Percentiles rank a stretch among this genome's conserved stretches.
These are phyloP conservation scores for Abramis brama DNA, from an alignment of 2,113 vertebrate species.

Conservation along the genomic window DNA sequence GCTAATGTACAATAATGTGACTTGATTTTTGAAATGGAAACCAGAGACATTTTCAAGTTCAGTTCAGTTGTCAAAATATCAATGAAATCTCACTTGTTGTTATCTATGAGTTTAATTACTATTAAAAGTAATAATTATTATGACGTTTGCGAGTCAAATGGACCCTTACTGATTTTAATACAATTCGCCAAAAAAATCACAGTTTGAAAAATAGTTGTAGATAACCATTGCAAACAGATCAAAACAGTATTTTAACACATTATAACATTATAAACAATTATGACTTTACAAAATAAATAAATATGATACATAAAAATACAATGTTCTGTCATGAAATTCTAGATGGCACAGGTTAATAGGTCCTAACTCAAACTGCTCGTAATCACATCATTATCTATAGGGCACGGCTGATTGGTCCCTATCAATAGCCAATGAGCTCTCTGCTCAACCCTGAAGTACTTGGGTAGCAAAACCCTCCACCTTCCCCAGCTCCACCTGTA, in stretches of 20 bases:
- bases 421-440: too few relatives aligned
- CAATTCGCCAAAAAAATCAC: neutral
- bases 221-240: neutral
- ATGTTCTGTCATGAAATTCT: too few relatives aligned
- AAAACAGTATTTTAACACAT: neutral
- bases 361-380: too few relatives aligned
- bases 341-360: too few relatives aligned
- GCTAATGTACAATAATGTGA: neutral
- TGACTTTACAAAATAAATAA: neutral
- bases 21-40: neutral
- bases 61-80: neutral
- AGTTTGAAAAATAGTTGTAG: neutral
- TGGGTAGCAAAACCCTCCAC: too few relatives aligned
- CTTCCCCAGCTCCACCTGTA: too few relatives aligned
- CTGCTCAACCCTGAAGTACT: too few relatives aligned
- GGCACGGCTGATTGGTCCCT: too few relatives aligned
- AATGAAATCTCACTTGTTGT: neutral
- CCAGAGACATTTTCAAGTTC: neutral
- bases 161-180: neutral
- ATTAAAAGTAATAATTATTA: neutral
- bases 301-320: neutral
- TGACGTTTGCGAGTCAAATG: neutral
- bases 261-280: neutral
- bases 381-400: too few relatives aligned
- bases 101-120: neutral